A percentile compares a stretch with the other conserved stretches of the same genome.
phyloP scores from a whole-genome alignment of 2,797 vertebrate species.

The Eospalax fontanierii region DNA sequence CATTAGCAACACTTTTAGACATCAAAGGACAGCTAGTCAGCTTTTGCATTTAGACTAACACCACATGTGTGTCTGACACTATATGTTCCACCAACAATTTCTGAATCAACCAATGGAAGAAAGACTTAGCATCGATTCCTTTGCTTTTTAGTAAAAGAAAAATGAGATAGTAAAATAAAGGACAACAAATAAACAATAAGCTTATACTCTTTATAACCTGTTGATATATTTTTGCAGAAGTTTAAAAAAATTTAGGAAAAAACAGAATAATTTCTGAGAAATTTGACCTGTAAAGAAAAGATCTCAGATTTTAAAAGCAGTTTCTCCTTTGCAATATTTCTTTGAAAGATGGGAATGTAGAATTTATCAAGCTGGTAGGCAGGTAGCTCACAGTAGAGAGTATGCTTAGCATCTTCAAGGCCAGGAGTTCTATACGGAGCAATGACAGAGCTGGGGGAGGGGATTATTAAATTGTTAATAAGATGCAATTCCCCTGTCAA shows the following conservation, averaged over 20 bases:
- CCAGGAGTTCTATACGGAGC: no score
- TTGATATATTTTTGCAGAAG: not conserved
- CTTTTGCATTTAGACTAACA: not conserved
- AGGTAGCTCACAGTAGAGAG: no score
- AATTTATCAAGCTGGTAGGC: not conserved
- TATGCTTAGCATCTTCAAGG: not conserved
- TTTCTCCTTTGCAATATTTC: not conserved
- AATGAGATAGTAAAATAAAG: not conserved
- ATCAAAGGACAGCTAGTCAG: not conserved
- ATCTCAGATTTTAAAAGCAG: not conserved
- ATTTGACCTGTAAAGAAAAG: not conserved
- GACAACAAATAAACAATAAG: slow-evolving; percentile 2
- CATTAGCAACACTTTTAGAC: not conserved
- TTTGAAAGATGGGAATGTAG: not conserved
- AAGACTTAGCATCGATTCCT: not conserved
- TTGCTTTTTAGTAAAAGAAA: slow-evolving; percentile 1
- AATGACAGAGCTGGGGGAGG: not conserved
- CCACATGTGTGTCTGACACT: not conserved
- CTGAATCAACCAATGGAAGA: not conserved
- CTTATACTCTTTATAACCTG: not conserved
- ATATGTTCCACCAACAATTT: not conserved
- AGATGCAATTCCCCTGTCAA: not conserved
- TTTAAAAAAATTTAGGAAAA: not conserved
- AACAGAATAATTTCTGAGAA: not conserved
- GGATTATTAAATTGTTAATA: no score